Evolutionary conservation across 1,140 invertebrate genomes (phyloP).

Genomic region (Pinna nobilis): DNA sequence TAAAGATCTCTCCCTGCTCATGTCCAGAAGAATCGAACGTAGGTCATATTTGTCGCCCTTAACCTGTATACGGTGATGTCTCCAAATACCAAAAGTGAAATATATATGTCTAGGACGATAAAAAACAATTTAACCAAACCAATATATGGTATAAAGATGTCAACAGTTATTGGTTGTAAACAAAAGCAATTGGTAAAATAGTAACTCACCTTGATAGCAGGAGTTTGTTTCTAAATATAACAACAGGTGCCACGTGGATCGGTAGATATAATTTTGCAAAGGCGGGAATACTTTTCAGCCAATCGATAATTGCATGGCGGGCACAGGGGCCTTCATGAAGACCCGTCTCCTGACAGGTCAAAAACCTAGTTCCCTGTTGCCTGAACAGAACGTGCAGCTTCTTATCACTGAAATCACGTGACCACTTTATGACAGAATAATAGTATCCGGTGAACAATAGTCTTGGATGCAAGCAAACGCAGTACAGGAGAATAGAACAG

Average conservation of each 20-base stretch:
- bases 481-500: constrained; percentile 57
- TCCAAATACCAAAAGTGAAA: too few relatives aligned
- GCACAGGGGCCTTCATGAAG: constrained; percentile 59
- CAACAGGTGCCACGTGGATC: constrained; percentile 61
- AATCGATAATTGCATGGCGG: constrained; percentile 55
- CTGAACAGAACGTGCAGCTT: constrained; percentile 53
- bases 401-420: constrained; percentile 60
- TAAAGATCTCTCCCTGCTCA: too few relatives aligned
- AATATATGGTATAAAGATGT: too few relatives aligned
- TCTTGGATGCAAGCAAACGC: constrained; percentile 53
- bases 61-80: too few relatives aligned
- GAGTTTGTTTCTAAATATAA: constrained; percentile 59
- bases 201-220: constrained; percentile 51
- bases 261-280: constrained; percentile 68
- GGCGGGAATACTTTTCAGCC: constrained; percentile 52
- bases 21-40: too few relatives aligned
- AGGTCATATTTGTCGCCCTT: too few relatives aligned
- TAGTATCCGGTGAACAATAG: constrained; percentile 59
- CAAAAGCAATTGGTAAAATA: background rate
- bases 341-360: constrained; percentile 59
- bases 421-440: constrained; percentile 67
- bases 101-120: too few relatives aligned
- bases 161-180: background rate
- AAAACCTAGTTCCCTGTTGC: constrained; percentile 46
- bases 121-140: too few relatives aligned